A percentile compares a stretch with the other conserved stretches of the same genome.
These are phyloP conservation scores for Itoplectis maculator DNA, from an alignment of 2,888 invertebrate species.

Conservation along the genomic window DNA sequence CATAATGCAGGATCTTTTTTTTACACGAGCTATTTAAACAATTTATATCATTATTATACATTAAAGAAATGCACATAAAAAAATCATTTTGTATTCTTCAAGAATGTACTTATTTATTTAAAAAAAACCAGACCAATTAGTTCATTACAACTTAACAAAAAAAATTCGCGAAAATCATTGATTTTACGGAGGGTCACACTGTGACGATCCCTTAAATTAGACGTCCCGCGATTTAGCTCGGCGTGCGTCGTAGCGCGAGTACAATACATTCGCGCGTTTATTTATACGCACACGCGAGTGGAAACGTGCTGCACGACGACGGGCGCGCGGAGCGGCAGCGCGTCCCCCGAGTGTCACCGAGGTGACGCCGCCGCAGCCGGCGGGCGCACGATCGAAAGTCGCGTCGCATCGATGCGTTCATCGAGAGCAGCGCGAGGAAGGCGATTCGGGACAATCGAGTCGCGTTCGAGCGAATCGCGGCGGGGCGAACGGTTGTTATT, in stretches of 20 bases:
- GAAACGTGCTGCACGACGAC: slow-evolving; percentile 42
- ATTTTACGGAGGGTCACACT: too few species aligned
- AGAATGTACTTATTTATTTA: too few species aligned
- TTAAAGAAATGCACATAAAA: too few species aligned
- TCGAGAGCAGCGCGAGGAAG: slow-evolving; percentile 53
- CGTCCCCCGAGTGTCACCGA: slow-evolving; percentile 22
- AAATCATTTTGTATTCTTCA: too few species aligned
- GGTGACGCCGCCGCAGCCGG: too few species aligned
- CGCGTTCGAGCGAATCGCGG: slow-evolving; percentile 35
- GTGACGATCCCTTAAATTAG: too few species aligned
- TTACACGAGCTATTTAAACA: too few species aligned
- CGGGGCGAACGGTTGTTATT: neutral
- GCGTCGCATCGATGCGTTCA: slow-evolving; percentile 65
- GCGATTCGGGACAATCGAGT: slow-evolving; percentile 61
- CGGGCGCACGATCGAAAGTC: slow-evolving; percentile 49
- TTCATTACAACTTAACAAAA: too few species aligned
- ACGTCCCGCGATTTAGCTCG: neutral
- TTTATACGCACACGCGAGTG: slow-evolving; percentile 7
- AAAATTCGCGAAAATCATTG: too few species aligned
- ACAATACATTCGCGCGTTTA: slow-evolving; percentile 1
- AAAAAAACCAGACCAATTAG: too few species aligned
- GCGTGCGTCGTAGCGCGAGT: neutral
- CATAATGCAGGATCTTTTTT: too few species aligned
- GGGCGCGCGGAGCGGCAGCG: neutral
- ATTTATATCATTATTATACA: too few species aligned